Base-by-base conservation (phyloP, 2,797 vertebrate species). In the Enteromius viviparus region DNA sequence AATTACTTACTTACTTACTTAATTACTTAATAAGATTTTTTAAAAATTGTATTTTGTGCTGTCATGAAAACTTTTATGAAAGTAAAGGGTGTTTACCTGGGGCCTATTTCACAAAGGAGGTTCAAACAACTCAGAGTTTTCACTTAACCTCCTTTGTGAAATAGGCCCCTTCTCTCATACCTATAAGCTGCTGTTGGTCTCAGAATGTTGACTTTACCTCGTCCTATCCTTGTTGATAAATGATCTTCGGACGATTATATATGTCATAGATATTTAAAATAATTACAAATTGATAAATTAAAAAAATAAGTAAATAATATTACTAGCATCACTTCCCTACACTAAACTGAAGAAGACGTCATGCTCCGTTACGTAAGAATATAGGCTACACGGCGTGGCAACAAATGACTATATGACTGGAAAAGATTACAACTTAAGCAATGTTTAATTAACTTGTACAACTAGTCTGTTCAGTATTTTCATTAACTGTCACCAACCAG, bases 181-280 rank as follows among this genome's bases (percentile, higher is more conserved):
- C 58, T 34, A 70, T 26, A 68, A 53, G 6, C 47, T 17, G 40
- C 3, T 65, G n/a, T 70, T 34, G 14, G 42, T 76, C 66, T 40
- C 32, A 55, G n/a, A 66, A 68, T 76, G n/a, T 76, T 47, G 70
- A 81, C 80, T 81, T 71, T 45, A 49, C 19, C 53, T 42, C 6
- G 17, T 45, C 21, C 26, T 14, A 23, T 37, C 7, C 69, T 55
- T 42, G 42, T 42, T 42, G 9, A 42, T 42, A 3, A 9, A 0
- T 64, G 8, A 15, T 32, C 3, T 32, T 14, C 3, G 26, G 26
- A 64, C 1, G 26, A 19, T 29, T 15, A 29, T 29, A 14, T 62
- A 14, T 64, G 62, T 17, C 6, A 64, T 32, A 64, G 6, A 15
- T 19, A 34, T 32, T 3, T 64, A 26, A 55, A 55, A 55, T 55